phyloP scores from a whole-genome alignment of 2,797 vertebrate species.

The Pseudopleuronectes americanus region DNA sequence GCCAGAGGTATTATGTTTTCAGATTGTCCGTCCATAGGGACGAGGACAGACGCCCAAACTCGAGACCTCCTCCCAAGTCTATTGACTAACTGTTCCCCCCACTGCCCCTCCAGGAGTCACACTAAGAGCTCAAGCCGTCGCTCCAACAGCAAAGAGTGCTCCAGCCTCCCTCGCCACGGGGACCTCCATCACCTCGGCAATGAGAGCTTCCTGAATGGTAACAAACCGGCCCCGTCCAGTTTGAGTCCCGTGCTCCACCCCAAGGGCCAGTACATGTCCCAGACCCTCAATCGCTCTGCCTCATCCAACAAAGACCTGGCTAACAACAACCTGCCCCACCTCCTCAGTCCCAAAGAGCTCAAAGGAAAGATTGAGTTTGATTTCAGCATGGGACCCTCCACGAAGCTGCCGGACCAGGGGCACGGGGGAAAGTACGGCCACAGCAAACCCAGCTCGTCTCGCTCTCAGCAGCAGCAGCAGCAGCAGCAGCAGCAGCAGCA shows the following conservation, averaged over 20 bases:
- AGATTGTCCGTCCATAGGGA: too few species aligned
- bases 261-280: constrained; percentile 89
- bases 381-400: constrained; percentile 89
- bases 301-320: constrained; percentile 93
- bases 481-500: constrained; percentile 76
- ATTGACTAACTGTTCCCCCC: background rate
- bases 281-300: constrained; percentile 90
- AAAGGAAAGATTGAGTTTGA: constrained; percentile 96
- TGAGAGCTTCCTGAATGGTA: constrained; percentile 95
- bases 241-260: constrained; percentile 93
- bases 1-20: too few species aligned
- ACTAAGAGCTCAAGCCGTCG: constrained; percentile 92
- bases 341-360: constrained; percentile 95
- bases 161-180: constrained; percentile 92
- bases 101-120: constrained; percentile 86
- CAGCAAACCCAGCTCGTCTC: constrained; percentile 84
- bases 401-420: constrained; percentile 69
- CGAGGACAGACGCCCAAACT: too few species aligned
- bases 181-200: constrained; percentile 90
- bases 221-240: constrained; percentile 89
- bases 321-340: constrained; percentile 96
- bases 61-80: too few species aligned
- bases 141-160: constrained; percentile 95
- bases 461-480: constrained; percentile 86
- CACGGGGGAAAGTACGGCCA: constrained; percentile 89